Conservation (phyloP, 2,113 vertebrate species). For the Psettodes erumei region DNA sequence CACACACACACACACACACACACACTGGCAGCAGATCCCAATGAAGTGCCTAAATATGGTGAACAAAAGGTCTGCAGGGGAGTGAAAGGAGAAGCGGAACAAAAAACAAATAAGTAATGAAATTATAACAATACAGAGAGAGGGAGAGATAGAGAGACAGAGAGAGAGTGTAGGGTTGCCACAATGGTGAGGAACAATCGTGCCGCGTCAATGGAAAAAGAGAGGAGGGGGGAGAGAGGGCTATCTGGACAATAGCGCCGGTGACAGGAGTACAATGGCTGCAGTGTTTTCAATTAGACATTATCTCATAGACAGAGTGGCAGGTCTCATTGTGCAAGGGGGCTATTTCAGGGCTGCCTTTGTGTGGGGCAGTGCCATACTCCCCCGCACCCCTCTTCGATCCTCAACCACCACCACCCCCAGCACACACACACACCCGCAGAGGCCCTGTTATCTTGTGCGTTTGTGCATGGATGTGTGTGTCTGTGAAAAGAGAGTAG, state of each 20-base stretch:
- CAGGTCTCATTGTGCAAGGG: slow-evolving; percentile 92
- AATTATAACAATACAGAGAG: slow-evolving; percentile 92
- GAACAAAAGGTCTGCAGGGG: slow-evolving; percentile 85
- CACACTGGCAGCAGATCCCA: slow-evolving; percentile 75
- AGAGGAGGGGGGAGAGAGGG: slow-evolving; percentile 77
- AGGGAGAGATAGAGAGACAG: slow-evolving; percentile 68
- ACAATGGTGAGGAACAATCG: slow-evolving; percentile 99
- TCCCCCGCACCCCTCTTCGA: slow-evolving; percentile 88
- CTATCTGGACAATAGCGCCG: slow-evolving; percentile 94
- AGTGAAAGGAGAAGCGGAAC: slow-evolving; percentile 91
- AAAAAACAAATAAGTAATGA: slow-evolving; percentile 95
- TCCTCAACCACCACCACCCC: slow-evolving; percentile 69
- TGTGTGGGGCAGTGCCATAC: slow-evolving; percentile 92
- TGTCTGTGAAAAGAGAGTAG: slow-evolving; percentile 47
- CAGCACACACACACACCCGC: slow-evolving; percentile 39
- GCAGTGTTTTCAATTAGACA: slow-evolving; percentile 98
- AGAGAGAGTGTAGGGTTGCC: slow-evolving; percentile 84
- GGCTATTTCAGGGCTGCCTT: slow-evolving; percentile 98
- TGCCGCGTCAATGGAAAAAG: slow-evolving; percentile 94
- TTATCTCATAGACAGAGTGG: slow-evolving; percentile 99
- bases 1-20: slow-evolving; percentile 45
- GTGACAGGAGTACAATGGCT: slow-evolving; percentile 99
- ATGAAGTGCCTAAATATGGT: slow-evolving; percentile 83
- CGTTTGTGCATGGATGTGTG: slow-evolving; percentile 39
- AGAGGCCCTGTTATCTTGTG: slow-evolving; percentile 70